phyloP scores from a whole-genome alignment of 2,797 vertebrate genomes.

The Myotis vivesi region DNA sequence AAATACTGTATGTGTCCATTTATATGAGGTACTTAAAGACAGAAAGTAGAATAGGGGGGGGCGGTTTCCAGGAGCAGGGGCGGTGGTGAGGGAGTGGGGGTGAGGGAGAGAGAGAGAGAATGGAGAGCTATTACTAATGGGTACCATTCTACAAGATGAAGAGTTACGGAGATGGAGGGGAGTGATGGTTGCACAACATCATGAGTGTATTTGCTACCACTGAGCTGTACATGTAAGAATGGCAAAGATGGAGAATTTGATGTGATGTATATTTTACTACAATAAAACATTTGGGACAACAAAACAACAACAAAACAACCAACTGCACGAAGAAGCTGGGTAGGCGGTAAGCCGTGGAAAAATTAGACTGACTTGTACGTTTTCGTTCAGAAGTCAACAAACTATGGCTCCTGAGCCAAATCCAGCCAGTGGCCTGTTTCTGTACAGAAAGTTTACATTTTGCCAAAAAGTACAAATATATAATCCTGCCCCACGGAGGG shows the following conservation, averaged over 20 bases:
- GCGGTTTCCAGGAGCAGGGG: background rate
- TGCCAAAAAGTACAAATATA: background rate
- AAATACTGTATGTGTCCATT: background rate
- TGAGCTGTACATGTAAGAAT: background rate
- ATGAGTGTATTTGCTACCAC: background rate
- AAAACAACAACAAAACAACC: background rate
- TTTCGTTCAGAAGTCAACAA: background rate
- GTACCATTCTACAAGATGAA: background rate
- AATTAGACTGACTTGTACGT: background rate
- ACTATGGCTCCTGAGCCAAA: background rate
- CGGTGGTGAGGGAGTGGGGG: background rate
- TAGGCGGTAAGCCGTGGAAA: background rate
- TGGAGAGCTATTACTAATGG: background rate
- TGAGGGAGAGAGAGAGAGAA: background rate
- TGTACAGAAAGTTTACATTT: background rate
- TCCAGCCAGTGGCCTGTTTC: background rate
- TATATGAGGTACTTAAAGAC: background rate
- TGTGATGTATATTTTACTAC: background rate
- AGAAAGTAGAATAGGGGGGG: background rate
- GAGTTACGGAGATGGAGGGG: background rate
- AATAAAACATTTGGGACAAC: background rate
- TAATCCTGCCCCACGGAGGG: background rate
- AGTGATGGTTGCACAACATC: background rate
- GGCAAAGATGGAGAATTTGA: background rate
- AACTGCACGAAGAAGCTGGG: background rate